A percentile compares a stretch with the other conserved stretches of the same genome.
These are phyloP conservation scores for Dryobota labecula DNA, from an alignment of 2,888 invertebrate species.

Conservation along the genomic window DNA sequence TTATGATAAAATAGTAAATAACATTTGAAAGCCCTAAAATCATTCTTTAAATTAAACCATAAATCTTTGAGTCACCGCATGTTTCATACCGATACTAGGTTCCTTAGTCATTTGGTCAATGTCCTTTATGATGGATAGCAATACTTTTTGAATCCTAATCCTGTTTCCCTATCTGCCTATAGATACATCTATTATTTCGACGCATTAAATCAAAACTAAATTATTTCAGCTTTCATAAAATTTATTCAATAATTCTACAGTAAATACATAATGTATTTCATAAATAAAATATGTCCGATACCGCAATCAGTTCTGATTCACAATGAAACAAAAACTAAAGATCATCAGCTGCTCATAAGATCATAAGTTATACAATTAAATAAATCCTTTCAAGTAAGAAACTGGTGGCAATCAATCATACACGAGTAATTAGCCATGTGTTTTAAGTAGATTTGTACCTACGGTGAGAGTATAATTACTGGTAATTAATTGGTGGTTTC, in stretches of 20 bases:
- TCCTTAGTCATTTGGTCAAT: too few species aligned
- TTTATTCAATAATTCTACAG: not conserved
- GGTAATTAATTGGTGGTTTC: not conserved
- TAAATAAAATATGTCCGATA: conserved; percentile 35
- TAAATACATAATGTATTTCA: conserved; percentile 31
- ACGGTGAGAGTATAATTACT: not conserved
- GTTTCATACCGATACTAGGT: too few species aligned
- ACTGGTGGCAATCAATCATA: conserved; percentile 16
- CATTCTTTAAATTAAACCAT: too few species aligned
- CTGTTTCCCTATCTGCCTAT: not conserved
- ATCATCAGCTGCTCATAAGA: conserved; percentile 21
- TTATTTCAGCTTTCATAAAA: not conserved
- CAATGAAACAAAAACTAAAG: conserved; percentile 38
- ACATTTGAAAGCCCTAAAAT: too few species aligned
- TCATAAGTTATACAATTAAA: conserved; percentile 51
- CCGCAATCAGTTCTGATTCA: conserved; percentile 24
- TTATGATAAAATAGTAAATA: too few species aligned
- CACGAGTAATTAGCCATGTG: conserved; percentile 7
- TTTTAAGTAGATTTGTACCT: not conserved
- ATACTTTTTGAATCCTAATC: too few species aligned
- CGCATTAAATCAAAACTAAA: not conserved
- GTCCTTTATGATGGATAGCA: too few species aligned
- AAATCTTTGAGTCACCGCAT: too few species aligned
- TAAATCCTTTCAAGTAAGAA: conserved; percentile 17
- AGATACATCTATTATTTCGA: not conserved